phyloP scores from a whole-genome alignment of 2,797 vertebrate species.

The Falco peregrinus region DNA sequence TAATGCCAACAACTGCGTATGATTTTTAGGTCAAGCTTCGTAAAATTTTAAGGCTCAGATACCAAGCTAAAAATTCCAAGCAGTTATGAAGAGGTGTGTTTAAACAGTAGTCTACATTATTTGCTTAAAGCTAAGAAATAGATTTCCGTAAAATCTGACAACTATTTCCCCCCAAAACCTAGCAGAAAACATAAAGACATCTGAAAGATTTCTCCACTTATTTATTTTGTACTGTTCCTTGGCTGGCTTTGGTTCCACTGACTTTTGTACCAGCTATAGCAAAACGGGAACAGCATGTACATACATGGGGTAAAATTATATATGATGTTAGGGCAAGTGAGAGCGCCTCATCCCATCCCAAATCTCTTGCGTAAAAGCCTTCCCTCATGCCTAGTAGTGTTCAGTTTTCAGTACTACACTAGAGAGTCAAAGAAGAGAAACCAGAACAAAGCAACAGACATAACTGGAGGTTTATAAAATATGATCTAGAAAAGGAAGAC shows the following conservation, averaged over 20 bases:
- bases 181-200: slow-evolving; percentile 35
- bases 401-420: not conserved
- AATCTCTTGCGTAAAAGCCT: not conserved
- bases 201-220: slow-evolving; percentile 38
- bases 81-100: slow-evolving; percentile 59
- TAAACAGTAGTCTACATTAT: slow-evolving; percentile 63
- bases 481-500: not conserved
- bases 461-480: not conserved
- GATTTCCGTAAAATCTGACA: slow-evolving; percentile 56
- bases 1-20: slow-evolving; percentile 71
- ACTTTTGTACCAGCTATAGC: slow-evolving; percentile 1
- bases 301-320: not conserved
- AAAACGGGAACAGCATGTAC: slow-evolving; percentile 25
- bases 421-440: not conserved
- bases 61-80: slow-evolving; percentile 60
- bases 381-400: not conserved
- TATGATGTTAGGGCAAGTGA: not conserved
- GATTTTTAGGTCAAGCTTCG: slow-evolving; percentile 68
- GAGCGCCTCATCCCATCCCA: not conserved
- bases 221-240: slow-evolving; percentile 43
- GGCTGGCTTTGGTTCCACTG: not conserved
- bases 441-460: not conserved
- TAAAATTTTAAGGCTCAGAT: slow-evolving; percentile 68
- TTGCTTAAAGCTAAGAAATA: slow-evolving; percentile 57
- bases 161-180: slow-evolving; percentile 30